These are phyloP conservation scores for Arion vulgaris DNA, from an alignment of 1,140 invertebrate genomes.

Conservation along the genomic window DNA sequence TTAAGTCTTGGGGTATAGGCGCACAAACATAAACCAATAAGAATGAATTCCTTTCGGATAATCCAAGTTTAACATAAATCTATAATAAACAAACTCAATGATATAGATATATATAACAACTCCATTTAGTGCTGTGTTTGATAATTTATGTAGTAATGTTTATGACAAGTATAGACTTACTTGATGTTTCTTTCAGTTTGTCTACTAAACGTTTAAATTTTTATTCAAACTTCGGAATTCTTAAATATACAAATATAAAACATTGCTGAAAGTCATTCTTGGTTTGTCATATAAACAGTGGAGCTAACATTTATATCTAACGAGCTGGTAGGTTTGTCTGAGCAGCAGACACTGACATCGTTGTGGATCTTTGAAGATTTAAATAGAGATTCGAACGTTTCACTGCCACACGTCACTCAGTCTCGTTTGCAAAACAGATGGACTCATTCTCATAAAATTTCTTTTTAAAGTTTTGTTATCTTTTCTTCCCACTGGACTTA, in stretches of 20 bases:
- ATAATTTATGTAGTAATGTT: too few species aligned
- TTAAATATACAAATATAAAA: neutral
- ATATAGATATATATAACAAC: too few species aligned
- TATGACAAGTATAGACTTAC: too few species aligned
- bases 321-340: neutral
- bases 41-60: too few species aligned
- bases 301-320: too few species aligned
- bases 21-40: too few species aligned
- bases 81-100: too few species aligned
- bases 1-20: too few species aligned
- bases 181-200: neutral
- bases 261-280: neutral
- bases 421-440: constrained; percentile 26
- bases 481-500: neutral
- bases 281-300: neutral
- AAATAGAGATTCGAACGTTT: constrained; percentile 9
- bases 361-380: neutral
- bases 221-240: neutral
- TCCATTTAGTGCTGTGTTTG: too few species aligned
- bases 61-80: too few species aligned
- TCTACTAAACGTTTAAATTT: too few species aligned
- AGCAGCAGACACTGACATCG: neutral
- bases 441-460: constrained; percentile 21
- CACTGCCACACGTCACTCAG: neutral
- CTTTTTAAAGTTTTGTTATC: neutral